These are phyloP conservation scores for Coenonympha glycerion DNA, from an alignment of 2,888 invertebrate genomes.

Conservation along the genomic window DNA sequence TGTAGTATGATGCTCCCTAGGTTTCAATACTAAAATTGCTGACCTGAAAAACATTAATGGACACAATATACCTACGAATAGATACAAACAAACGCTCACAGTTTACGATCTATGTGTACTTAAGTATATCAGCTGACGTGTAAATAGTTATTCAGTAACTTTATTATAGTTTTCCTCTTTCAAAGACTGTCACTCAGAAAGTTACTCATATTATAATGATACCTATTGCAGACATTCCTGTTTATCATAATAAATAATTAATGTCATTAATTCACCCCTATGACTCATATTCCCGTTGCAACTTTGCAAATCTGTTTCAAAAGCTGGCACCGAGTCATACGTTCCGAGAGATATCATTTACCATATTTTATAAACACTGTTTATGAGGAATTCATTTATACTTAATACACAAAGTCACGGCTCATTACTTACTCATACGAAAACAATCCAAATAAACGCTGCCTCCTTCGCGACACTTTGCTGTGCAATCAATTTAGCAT, in stretches of 20 bases:
- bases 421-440: conserved; percentile 63
- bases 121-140: too few relatives aligned
- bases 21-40: too few relatives aligned
- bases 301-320: conserved; percentile 3
- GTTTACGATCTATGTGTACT: too few relatives aligned
- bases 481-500: conserved; percentile 62
- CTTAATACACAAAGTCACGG: conserved; percentile 37
- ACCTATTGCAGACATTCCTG: conserved; percentile 2
- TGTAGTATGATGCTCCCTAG: too few relatives aligned
- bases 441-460: conserved; percentile 60
- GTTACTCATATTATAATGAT: neutral
- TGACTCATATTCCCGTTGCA: conserved; percentile 14
- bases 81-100: too few relatives aligned
- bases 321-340: conserved; percentile 4
- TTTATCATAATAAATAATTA: conserved; percentile 2
- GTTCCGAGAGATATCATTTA: conserved; percentile 21
- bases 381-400: conserved; percentile 20
- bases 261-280: conserved; percentile 11
- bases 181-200: neutral
- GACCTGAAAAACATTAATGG: too few relatives aligned
- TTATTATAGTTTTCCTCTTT: too few relatives aligned
- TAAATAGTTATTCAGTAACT: too few relatives aligned
- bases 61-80: too few relatives aligned
- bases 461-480: conserved; percentile 50
- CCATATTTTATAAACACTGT: conserved; percentile 16